These are phyloP conservation scores for Hucho hucho DNA, from an alignment of 2,113 vertebrate genomes.

Conservation along the genomic window DNA sequence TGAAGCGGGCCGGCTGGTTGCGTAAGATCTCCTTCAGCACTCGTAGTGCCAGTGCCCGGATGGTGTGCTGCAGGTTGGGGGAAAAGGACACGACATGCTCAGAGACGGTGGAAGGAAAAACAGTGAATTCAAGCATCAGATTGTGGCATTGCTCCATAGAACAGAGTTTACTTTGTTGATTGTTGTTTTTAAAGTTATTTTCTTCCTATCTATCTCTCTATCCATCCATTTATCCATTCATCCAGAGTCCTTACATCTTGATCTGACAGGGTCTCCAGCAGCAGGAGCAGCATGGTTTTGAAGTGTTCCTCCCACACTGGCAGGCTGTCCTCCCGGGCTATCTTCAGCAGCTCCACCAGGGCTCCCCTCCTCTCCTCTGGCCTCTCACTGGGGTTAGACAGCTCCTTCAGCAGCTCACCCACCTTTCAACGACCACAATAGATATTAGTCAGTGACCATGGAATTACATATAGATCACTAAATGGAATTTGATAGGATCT, in stretches of 20 bases:
- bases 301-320: constrained; percentile 95
- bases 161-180: too few species aligned
- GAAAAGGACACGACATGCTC: not conserved
- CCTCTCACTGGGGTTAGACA: constrained; percentile 87
- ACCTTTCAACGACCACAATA: constrained; percentile 34
- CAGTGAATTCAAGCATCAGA: too few species aligned
- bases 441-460: too few species aligned
- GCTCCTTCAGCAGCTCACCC: constrained; percentile 87
- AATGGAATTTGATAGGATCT: too few species aligned
- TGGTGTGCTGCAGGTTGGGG: constrained; percentile 73
- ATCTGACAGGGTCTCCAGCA: constrained; percentile 92
- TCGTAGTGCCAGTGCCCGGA: constrained; percentile 84
- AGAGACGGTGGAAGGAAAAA: not conserved
- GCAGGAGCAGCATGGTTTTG: constrained; percentile 90
- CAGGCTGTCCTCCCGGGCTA: constrained; percentile 85
- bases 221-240: not conserved
- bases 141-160: too few species aligned
- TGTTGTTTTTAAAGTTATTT: too few species aligned
- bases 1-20: constrained; percentile 86
- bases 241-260: constrained; percentile 78
- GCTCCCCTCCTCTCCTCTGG: constrained; percentile 87
- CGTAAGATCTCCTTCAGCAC: constrained; percentile 86
- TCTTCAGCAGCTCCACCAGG: constrained; percentile 88
- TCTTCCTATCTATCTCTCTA: too few species aligned
- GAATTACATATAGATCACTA: too few species aligned